Base-by-base conservation (phyloP, 2,113 vertebrate species). In the Dendropsophus ebraccatus region DNA sequence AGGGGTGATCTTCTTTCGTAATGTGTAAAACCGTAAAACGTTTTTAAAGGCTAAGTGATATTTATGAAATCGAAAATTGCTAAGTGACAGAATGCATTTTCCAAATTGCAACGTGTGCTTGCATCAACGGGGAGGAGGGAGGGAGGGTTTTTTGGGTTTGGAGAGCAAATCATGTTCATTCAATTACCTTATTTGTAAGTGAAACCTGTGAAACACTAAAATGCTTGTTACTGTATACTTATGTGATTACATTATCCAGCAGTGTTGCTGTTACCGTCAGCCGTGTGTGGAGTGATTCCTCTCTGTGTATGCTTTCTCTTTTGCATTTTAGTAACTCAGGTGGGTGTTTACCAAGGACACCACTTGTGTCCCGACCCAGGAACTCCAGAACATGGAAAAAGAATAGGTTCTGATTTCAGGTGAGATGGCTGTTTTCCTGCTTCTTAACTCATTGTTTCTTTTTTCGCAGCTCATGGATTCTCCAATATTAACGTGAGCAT, bases 331-430 rank as follows among this genome's bases (percentile, higher is more conserved):
- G 98, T 99, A 95, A 99, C 97, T 91, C 97, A 99, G 94, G 98
- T 98, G 96, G 98, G 97, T 88, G 97, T 99, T 83, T 97, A 96
- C 82, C 98, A 99, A 94, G 97, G 97, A 89, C 97, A 98, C 94
- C 98, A 99, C 95, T 97, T 98, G 96, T 99, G 98, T 93, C 97
- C 97, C 89, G 97, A 99, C 90, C 98, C 98, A 69, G 98, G 97
- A 91, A 96, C 97, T 92, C 98, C 98, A 4, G 97, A 99, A 91
- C 94, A 96, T 91, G 98, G 98, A 87, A 99, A 98, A 96, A 96
- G 97, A 93, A 98, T 98, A 96, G 98, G 98, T 90, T 95, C 95
- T 30, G 97, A 99, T 90, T 99, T 98, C 93, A 96, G 98, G 98
- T 99, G 95, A 96, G 93, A 81, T 30, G 88, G 10, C 70, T 75